Conservation (phyloP, 2,797 vertebrate species). For the Falco novaeseelandiae region DNA sequence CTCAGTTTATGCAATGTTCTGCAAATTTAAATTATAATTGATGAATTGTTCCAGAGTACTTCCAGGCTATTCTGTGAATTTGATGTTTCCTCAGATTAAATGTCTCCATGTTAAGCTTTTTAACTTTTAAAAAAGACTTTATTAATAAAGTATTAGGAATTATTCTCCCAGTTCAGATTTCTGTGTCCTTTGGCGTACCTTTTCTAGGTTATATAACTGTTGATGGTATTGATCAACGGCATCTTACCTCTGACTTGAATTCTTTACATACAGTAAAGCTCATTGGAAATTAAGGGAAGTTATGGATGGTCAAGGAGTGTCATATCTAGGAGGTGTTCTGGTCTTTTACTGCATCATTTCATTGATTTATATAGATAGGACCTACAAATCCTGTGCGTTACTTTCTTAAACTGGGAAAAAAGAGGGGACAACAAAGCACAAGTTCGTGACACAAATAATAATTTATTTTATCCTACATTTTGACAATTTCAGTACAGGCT, state of each 20-base stretch:
- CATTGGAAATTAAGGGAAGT: background rate
- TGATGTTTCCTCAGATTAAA: background rate
- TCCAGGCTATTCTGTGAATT: background rate
- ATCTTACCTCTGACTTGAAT: background rate
- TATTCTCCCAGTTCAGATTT: background rate
- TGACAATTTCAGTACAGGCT: background rate
- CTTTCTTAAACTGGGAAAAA: background rate
- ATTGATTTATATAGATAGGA: background rate
- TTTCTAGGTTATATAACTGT: background rate
- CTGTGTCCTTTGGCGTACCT: rapidly evolving
- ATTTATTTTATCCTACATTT: background rate
- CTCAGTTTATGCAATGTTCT: background rate
- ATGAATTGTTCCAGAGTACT: background rate
- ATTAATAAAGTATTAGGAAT: background rate
- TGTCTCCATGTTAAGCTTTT: background rate
- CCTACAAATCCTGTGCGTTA: background rate
- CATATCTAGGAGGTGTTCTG: background rate
- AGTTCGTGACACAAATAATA: background rate
- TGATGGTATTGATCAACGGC: background rate
- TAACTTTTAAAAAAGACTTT: background rate
- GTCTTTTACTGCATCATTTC: background rate
- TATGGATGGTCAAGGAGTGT: background rate
- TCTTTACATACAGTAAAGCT: background rate
- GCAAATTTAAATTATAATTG: background rate
- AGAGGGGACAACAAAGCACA: rapidly evolving